These are phyloP conservation scores for Vimba vimba DNA, from an alignment of 2,113 vertebrate genomes.

Conservation along the genomic window DNA sequence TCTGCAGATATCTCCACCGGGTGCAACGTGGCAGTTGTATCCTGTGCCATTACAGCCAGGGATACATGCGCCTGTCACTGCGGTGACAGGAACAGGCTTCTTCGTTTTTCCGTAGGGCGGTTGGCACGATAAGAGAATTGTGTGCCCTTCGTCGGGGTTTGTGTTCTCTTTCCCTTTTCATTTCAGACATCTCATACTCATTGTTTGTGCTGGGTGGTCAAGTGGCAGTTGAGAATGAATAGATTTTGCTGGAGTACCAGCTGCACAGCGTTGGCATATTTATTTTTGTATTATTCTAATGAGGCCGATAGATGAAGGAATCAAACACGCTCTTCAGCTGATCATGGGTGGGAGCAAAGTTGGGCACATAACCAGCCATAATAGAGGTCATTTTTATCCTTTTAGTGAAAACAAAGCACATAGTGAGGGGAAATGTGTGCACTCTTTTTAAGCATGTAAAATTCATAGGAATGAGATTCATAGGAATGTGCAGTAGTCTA, in stretches of 20 bases:
- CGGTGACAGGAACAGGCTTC: slow-evolving; percentile 45
- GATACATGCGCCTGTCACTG: slow-evolving; percentile 15
- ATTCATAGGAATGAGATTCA: slow-evolving; percentile 54
- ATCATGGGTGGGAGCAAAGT: slow-evolving; percentile 15
- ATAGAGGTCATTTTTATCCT: slow-evolving; percentile 55
- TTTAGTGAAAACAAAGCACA: slow-evolving; percentile 50
- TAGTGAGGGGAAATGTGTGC: slow-evolving; percentile 36
- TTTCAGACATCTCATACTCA: background rate
- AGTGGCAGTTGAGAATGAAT: slow-evolving; percentile 49
- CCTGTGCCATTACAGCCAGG: slow-evolving; percentile 14
- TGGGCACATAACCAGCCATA: slow-evolving; percentile 39
- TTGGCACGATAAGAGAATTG: slow-evolving; percentile 23
- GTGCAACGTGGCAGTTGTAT: background rate
- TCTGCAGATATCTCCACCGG: background rate
- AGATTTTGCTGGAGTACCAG: slow-evolving; percentile 43
- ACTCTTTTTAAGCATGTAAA: slow-evolving; percentile 49
- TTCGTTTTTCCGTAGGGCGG: slow-evolving; percentile 29
- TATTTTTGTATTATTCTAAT: slow-evolving; percentile 57
- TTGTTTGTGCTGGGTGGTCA: slow-evolving; percentile 48
- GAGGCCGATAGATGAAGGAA: slow-evolving; percentile 42
- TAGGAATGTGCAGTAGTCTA: slow-evolving; percentile 25
- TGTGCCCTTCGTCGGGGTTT: slow-evolving; percentile 27
- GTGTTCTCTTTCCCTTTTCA: slow-evolving; percentile 30
- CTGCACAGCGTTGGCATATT: slow-evolving; percentile 46
- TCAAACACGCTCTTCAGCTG: slow-evolving; percentile 47